Percentiles rank a stretch among this genome's conserved stretches.
phyloP scores from a whole-genome alignment of 2,797 vertebrate genomes.

The Orestias chungarensis region DNA sequence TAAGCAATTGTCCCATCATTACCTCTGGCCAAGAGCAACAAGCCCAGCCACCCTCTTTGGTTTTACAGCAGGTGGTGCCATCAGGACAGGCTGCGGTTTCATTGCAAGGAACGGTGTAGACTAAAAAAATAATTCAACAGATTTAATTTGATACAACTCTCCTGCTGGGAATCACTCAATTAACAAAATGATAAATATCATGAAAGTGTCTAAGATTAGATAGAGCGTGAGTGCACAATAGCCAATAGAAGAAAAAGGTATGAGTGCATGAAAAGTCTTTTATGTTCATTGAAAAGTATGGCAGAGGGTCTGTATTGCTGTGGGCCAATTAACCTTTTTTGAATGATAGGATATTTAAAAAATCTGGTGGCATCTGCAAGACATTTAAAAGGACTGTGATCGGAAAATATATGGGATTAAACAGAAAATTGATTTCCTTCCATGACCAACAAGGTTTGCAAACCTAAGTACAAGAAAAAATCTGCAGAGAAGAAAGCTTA shows the following conservation, averaged over 20 bases:
- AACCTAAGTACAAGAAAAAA: neutral
- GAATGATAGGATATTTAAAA: neutral
- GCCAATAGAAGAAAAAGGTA: too few relatives aligned
- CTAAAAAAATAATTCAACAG: slow-evolving; percentile 28
- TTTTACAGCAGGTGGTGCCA: slow-evolving; percentile 22
- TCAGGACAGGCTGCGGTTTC: slow-evolving; percentile 10
- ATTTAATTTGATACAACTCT: neutral
- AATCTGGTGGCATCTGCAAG: neutral
- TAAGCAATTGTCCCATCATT: neutral
- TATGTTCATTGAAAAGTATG: neutral
- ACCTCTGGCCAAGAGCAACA: neutral
- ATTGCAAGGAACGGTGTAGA: slow-evolving; percentile 47
- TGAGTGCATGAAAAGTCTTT: neutral
- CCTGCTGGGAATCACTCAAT: neutral
- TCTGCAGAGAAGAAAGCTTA: neutral
- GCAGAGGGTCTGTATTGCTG: neutral
- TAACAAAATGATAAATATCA: too few relatives aligned
- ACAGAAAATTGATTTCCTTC: too few relatives aligned
- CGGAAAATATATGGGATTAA: too few relatives aligned
- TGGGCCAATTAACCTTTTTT: neutral
- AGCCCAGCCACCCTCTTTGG: neutral
- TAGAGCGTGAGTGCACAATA: neutral
- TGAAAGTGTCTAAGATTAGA: too few relatives aligned
- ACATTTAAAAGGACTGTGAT: neutral
- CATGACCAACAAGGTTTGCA: too few relatives aligned